A percentile compares a stretch with the other conserved stretches of the same genome.
These are phyloP conservation scores for Embidobia sp. DNA, from an alignment of 2,888 invertebrate species.

Conservation along the genomic window DNA sequence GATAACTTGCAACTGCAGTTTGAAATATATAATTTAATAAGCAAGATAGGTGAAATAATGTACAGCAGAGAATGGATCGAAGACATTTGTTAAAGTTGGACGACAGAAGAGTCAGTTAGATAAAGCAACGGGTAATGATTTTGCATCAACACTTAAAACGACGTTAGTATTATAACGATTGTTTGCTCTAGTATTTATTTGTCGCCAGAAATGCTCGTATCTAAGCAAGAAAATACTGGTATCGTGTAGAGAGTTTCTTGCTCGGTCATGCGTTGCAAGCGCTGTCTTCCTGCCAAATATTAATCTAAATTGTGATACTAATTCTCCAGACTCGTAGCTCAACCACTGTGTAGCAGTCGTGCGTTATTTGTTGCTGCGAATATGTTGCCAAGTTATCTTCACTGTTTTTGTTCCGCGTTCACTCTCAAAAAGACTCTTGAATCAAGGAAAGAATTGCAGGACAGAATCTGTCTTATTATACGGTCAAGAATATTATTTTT, in stretches of 20 bases:
- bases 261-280: constrained; percentile 17
- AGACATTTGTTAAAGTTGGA: no score
- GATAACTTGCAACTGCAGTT: constrained; percentile 17
- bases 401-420: constrained; percentile 4
- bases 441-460: no score
- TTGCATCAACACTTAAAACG: constrained; percentile 29
- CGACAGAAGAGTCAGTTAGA: no score
- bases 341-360: background rate
- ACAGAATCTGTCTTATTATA: no score
- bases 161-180: constrained; percentile 17
- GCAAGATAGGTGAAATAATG: constrained; percentile 13
- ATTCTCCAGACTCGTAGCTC: constrained; percentile 12
- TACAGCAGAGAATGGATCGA: background rate
- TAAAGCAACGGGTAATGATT: constrained; percentile 5
- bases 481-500: no score
- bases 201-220: background rate
- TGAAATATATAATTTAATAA: constrained; percentile 32
- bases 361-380: background rate
- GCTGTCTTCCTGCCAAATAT: constrained; percentile 32
- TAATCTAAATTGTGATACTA: constrained; percentile 39
- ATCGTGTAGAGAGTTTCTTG: constrained; percentile 26
- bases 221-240: constrained; percentile 21
- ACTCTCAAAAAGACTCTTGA: no score
- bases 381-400: constrained; percentile 28
- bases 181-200: constrained; percentile 29